A percentile compares a stretch with the other conserved stretches of the same genome.
phyloP scores from a whole-genome alignment of 2,888 invertebrate genomes.

The Acronicta alni region DNA sequence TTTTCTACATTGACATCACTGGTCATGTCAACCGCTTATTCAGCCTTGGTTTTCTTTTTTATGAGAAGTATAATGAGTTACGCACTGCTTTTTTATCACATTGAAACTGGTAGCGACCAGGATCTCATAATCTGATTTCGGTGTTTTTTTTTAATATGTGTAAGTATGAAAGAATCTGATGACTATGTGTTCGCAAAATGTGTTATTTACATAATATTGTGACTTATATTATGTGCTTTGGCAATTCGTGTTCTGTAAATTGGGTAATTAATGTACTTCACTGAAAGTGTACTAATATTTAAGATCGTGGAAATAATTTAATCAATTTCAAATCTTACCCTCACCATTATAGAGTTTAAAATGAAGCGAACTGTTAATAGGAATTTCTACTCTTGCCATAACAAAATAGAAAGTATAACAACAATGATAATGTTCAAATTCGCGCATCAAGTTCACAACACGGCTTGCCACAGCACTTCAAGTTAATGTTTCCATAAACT shows the following conservation, averaged over 20 bases:
- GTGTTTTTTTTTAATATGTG: constrained; percentile 42
- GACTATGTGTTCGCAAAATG: constrained; percentile 45
- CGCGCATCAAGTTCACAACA: constrained; percentile 7
- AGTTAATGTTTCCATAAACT: constrained; percentile 40
- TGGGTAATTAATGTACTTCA: background rate
- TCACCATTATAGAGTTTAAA: background rate
- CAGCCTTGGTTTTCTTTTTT: constrained; percentile 20
- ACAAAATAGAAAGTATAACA: background rate
- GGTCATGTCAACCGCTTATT: constrained; percentile 32
- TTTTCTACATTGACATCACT: constrained; percentile 48
- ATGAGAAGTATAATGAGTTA: constrained; percentile 17
- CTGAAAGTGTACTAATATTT: constrained; percentile 1
- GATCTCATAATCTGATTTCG: constrained; percentile 51
- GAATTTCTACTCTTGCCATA: background rate
- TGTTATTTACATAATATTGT: constrained; percentile 40
- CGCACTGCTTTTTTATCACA: constrained; percentile 44
- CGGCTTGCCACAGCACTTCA: constrained; percentile 55
- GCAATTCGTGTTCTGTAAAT: constrained; percentile 51
- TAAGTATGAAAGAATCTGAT: constrained; percentile 44
- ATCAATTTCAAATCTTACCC: constrained; percentile 2
- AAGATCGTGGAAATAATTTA: background rate
- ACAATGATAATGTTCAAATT: constrained; percentile 3
- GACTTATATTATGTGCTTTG: constrained; percentile 47
- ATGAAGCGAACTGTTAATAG: background rate
- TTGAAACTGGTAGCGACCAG: constrained; percentile 51